These are phyloP conservation scores for Rhinolophus ferrumequinum DNA, from an alignment of 2,113 vertebrate species.

Conservation along the genomic window DNA sequence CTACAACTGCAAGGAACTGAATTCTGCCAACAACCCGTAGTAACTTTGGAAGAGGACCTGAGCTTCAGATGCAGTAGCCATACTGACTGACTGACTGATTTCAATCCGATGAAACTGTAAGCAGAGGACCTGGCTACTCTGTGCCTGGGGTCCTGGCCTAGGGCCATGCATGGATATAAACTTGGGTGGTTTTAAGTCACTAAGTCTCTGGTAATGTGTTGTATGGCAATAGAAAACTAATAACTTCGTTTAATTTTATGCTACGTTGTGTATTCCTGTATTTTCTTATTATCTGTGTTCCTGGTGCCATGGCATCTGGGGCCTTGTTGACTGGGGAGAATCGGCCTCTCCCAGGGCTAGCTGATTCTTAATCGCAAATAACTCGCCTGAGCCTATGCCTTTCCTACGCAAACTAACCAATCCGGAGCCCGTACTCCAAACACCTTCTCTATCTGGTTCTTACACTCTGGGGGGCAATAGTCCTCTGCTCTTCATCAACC, in stretches of 20 bases:
- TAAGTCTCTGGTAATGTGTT: no score
- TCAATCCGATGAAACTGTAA: background rate
- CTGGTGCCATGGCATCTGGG: background rate
- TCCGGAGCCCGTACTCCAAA: background rate
- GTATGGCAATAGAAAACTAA: background rate
- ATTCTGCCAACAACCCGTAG: background rate
- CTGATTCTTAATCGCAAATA: background rate
- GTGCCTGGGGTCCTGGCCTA: no score
- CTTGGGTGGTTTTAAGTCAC: background rate
- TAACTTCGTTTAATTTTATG: background rate
- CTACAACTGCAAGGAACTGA: background rate
- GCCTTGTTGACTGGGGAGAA: background rate
- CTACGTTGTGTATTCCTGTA: background rate
- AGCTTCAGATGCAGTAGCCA: no score
- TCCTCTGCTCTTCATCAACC: background rate
- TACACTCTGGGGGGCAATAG: background rate
- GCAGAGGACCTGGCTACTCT: rapidly evolving
- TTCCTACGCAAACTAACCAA: background rate
- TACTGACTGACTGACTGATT: rapidly evolving
- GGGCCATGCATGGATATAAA: rapidly evolving
- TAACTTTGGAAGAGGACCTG: background rate
- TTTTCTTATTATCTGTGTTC: background rate
- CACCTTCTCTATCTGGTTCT: background rate
- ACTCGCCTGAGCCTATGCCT: background rate
- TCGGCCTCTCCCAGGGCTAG: rapidly evolving